Conservation (phyloP, 2,888 invertebrate species). For the Plagodis pulveraria region DNA sequence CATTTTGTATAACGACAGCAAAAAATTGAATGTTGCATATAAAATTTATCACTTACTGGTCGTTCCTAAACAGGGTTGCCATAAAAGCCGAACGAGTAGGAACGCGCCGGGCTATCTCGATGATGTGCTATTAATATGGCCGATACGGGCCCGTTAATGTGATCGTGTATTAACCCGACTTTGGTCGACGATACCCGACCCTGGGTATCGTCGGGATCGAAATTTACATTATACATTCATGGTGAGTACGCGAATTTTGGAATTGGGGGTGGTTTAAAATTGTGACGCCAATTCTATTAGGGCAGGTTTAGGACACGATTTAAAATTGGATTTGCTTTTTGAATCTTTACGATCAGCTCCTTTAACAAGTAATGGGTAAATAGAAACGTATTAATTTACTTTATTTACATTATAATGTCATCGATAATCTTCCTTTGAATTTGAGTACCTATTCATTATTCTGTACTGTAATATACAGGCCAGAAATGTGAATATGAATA, state of each 20-base stretch:
- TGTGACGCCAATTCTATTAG: conserved; percentile 14
- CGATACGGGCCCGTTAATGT: conserved; percentile 71
- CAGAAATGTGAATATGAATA: no score
- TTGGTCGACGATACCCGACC: conserved; percentile 12
- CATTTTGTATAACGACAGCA: conserved; percentile 35
- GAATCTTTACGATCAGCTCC: no score
- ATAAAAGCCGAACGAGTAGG: conserved; percentile 45
- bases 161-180: conserved; percentile 58
- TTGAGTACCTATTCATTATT: no score
- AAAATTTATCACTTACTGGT: conserved; percentile 46
- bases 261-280: conserved; percentile 12
- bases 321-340: neutral
- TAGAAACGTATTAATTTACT: no score
- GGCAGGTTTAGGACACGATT: conserved; percentile 6
- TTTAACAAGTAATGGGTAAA: no score
- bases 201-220: conserved; percentile 10
- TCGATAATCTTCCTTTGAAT: no score
- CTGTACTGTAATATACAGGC: no score
- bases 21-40: conserved; percentile 50
- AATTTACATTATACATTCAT: conserved; percentile 19
- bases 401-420: no score
- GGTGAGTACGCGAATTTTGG: conserved; percentile 1
- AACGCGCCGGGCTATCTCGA: conserved; percentile 61
- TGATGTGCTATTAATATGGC: conserved; percentile 77
- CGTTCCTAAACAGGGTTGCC: conserved; percentile 44